Evolutionary conservation across 1,140 invertebrate species (phyloP).

Genomic region (Laupala kohalensis): DNA sequence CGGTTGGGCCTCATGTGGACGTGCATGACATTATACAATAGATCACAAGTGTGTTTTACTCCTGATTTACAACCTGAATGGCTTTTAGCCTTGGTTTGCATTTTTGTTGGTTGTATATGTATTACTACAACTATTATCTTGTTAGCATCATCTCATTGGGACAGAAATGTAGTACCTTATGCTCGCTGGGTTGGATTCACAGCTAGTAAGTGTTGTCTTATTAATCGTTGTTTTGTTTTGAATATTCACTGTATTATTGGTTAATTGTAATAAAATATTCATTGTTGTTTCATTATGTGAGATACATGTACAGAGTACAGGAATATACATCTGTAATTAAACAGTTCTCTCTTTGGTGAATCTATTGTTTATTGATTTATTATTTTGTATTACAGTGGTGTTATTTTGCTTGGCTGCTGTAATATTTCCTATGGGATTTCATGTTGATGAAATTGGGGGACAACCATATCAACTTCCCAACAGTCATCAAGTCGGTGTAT

Average conservation of each 20-base stretch:
- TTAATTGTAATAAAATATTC: no score
- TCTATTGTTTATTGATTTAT: neutral
- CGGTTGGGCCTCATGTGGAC: constrained; percentile 84
- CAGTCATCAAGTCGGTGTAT: constrained; percentile 89
- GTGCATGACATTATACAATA: constrained; percentile 82
- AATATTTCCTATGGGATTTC: constrained; percentile 91
- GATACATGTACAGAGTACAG: neutral
- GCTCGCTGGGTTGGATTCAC: constrained; percentile 91
- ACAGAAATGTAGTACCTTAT: constrained; percentile 78
- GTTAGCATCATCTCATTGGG: constrained; percentile 78
- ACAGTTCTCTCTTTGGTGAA: no score
- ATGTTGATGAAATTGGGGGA: constrained; percentile 88
- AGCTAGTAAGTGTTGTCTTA: constrained; percentile 73
- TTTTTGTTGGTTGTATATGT: constrained; percentile 83
- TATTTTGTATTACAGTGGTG: constrained; percentile 64
- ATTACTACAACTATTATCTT: constrained; percentile 84
- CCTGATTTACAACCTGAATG: constrained; percentile 79
- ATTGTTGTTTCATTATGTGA: no score
- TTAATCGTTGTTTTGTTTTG: neutral
- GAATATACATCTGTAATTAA: no score
- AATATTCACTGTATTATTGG: neutral
- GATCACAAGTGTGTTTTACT: constrained; percentile 75
- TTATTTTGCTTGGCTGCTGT: constrained; percentile 88
- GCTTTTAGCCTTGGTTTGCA: constrained; percentile 78
- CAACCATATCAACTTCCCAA: constrained; percentile 90